phyloP scores from a whole-genome alignment of 2,797 vertebrate genomes.

The Chelonia mydas region DNA sequence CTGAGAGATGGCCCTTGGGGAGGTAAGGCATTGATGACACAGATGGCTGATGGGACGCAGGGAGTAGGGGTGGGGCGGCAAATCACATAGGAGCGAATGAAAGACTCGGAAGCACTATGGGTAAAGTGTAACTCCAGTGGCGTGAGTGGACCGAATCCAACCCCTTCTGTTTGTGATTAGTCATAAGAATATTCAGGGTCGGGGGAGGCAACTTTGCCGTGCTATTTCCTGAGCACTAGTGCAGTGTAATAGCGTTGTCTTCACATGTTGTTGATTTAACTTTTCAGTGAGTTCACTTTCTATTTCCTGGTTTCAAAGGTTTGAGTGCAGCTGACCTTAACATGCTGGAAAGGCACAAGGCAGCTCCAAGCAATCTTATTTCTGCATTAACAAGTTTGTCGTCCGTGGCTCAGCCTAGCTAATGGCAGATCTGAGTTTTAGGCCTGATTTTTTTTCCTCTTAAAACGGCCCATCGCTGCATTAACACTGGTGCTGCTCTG shows the following conservation, averaged over 20 bases:
- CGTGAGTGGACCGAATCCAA: not conserved
- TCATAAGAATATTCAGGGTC: not conserved
- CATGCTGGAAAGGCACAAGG: not conserved
- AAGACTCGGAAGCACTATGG: not conserved
- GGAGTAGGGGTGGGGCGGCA: not conserved
- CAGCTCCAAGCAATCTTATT: not conserved
- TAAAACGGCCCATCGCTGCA: not conserved
- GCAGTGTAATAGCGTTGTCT: not conserved
- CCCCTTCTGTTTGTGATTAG: not conserved
- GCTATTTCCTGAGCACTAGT: not conserved
- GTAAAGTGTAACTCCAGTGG: not conserved
- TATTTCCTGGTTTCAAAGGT: not conserved
- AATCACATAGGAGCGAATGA: not conserved
- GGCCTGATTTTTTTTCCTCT: not conserved
- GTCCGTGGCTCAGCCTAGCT: not conserved
- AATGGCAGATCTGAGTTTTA: not conserved
- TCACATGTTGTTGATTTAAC: not conserved
- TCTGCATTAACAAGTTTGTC: not conserved
- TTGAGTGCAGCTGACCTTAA: not conserved
- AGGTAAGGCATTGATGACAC: slow-evolving; percentile 5
- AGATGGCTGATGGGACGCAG: not conserved
- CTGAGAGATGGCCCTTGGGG: not conserved
- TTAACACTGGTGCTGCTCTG: not conserved
- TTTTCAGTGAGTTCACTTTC: not conserved
- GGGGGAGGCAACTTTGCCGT: not conserved